Percentiles rank a stretch among this genome's conserved stretches.
phyloP scores from a whole-genome alignment of 1,140 invertebrate genomes.

The Sinonovacula constricta region DNA sequence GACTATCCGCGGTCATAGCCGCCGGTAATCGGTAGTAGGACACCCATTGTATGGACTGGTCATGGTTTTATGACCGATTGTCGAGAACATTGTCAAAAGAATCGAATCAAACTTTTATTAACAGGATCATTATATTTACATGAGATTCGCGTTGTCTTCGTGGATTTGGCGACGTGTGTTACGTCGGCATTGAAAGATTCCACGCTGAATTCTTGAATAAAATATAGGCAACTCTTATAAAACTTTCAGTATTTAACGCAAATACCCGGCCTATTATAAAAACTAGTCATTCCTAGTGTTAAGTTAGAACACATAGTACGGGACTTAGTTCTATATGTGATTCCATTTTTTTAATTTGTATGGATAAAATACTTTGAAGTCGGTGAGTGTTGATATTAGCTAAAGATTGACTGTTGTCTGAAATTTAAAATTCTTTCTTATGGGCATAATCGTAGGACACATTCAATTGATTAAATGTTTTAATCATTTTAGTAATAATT shows the following conservation, averaged over 20 bases:
- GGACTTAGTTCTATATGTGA: no score
- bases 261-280: neutral
- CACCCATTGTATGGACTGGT: neutral
- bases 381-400: no score
- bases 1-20: neutral
- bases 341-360: no score
- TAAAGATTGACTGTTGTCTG: no score
- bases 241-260: conserved; percentile 54
- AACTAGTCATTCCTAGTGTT: neutral
- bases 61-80: no score
- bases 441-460: no score
- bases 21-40: neutral
- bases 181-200: conserved; percentile 18
- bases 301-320: no score
- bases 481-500: no score
- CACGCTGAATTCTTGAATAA: conserved; percentile 37
- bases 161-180: neutral
- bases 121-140: conserved; percentile 50
- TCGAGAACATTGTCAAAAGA: conserved; percentile 14
- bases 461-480: no score
- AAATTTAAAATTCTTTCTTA: no score
- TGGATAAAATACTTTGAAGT: no score
- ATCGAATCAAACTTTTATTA: conserved; percentile 50
- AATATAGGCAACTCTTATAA: conserved; percentile 51
- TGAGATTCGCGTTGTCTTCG: conserved; percentile 1